Percentiles rank a stretch among this genome's conserved stretches.
phyloP scores from a whole-genome alignment of 2,888 invertebrate species.

The Habrosyne pyritoides region DNA sequence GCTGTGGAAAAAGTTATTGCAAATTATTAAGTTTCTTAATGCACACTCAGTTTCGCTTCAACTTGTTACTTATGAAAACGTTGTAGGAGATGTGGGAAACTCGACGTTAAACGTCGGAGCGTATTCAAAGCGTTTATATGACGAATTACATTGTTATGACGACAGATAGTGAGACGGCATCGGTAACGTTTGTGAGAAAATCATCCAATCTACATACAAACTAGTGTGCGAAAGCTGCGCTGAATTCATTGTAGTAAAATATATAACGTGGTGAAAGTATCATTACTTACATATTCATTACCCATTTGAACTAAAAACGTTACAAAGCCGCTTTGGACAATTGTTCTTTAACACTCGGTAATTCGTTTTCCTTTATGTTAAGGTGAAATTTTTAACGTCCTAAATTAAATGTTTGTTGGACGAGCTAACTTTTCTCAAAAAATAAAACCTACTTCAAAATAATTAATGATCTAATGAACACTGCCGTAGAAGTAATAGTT shows the following conservation, averaged over 20 bases:
- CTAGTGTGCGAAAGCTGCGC: neutral
- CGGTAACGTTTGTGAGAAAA: constrained; percentile 15
- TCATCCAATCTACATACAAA: neutral
- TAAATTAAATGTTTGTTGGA: neutral
- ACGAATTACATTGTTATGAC: constrained; percentile 35
- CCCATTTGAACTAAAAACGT: constrained; percentile 3
- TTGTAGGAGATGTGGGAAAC: constrained; percentile 35
- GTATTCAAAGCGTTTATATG: constrained; percentile 41
- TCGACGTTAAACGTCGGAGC: constrained; percentile 39
- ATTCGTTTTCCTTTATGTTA: neutral
- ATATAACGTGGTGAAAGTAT: constrained; percentile 5
- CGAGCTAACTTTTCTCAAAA: too few relatives aligned
- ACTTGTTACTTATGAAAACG: constrained; percentile 27
- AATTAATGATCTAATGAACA: neutral
- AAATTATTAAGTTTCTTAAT: constrained; percentile 2
- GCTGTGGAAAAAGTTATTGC: constrained; percentile 9
- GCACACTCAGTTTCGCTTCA: constrained; percentile 22
- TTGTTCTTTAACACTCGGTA: neutral
- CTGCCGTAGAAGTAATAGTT: too few relatives aligned
- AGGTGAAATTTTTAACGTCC: neutral
- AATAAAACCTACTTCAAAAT: neutral
- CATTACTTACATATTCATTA: constrained; percentile 3
- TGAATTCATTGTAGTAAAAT: constrained; percentile 3
- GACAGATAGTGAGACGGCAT: constrained; percentile 33
- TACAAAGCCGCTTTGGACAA: neutral